Percentiles rank a stretch among this genome's conserved stretches.
Evolutionary conservation across 2,797 vertebrate genomes (phyloP).

Genomic region (Onychomys leucogaster): DNA sequence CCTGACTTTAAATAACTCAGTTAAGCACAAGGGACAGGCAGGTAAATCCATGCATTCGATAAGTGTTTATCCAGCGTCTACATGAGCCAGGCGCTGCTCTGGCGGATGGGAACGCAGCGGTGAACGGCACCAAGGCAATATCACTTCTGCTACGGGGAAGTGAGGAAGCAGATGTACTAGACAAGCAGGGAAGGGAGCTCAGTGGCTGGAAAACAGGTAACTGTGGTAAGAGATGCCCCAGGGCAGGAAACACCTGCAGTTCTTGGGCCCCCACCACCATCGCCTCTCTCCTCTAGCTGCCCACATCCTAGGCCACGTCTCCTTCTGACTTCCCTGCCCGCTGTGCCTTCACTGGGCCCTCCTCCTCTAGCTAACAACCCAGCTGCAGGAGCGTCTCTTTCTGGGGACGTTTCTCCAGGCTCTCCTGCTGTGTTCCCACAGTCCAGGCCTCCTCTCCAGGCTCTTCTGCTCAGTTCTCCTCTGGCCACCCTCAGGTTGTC

Average conservation of each 20-base stretch:
- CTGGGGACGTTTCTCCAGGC: not conserved
- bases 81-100: not conserved
- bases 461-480: fast-evolving
- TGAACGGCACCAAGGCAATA: not conserved
- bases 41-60: conserved; percentile 41
- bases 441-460: not conserved
- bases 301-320: not conserved
- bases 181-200: not conserved
- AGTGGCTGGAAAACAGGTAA: not conserved
- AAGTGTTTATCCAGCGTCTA: conserved; percentile 42
- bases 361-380: not conserved
- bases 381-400: not conserved
- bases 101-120: not conserved
- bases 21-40: conserved; percentile 60
- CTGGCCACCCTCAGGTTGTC: not conserved
- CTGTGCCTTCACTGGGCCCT: not conserved
- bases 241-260: not conserved
- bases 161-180: conserved; percentile 20
- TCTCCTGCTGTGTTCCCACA: not conserved
- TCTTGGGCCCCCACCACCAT: not conserved
- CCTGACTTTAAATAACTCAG: conserved; percentile 63
- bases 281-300: not conserved
- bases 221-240: not conserved
- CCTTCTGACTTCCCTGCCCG: not conserved
- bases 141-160: conserved; percentile 8